These are phyloP conservation scores for Procapra przewalskii DNA, from an alignment of 2,113 vertebrate genomes.

Conservation along the genomic window DNA sequence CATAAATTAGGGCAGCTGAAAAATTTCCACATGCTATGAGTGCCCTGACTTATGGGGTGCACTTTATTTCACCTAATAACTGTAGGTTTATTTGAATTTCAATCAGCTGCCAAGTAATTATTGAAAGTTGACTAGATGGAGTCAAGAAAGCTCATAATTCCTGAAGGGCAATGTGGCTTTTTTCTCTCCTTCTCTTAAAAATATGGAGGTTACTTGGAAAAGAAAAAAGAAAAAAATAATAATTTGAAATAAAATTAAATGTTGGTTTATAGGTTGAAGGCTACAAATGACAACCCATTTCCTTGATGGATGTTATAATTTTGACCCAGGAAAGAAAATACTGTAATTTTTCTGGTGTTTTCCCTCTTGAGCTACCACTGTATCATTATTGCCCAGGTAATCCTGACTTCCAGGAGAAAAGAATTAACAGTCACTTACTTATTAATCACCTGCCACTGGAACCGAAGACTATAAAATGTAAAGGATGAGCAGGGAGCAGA, in stretches of 20 bases:
- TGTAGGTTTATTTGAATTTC: conserved; percentile 75
- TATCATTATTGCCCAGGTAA: conserved; percentile 28
- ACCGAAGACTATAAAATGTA: neutral
- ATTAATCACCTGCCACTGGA: conserved; percentile 48
- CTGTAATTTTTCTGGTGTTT: conserved; percentile 17
- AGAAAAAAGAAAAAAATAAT: conserved; percentile 35
- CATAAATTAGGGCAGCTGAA: conserved; percentile 74
- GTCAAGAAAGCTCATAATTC: conserved; percentile 44
- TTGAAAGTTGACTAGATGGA: conserved; percentile 59
- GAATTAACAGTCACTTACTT: conserved; percentile 65
- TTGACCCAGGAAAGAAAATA: conserved; percentile 32
- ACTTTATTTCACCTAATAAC: conserved; percentile 61
- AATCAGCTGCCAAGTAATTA: conserved; percentile 74
- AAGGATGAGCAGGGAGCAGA: neutral
- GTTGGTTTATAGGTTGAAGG: neutral
- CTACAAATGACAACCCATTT: neutral
- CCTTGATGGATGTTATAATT: neutral
- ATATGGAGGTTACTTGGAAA: neutral
- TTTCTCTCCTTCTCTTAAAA: neutral
- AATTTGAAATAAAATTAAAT: conserved; percentile 35
- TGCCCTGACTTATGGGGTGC: conserved; percentile 60
- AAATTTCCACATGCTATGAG: conserved; percentile 67
- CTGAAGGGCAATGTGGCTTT: neutral
- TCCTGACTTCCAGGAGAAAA: conserved; percentile 33
- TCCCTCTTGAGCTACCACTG: neutral